Base-by-base conservation (phyloP, 2,888 invertebrate genomes). In the Protonemura montana region DNA sequence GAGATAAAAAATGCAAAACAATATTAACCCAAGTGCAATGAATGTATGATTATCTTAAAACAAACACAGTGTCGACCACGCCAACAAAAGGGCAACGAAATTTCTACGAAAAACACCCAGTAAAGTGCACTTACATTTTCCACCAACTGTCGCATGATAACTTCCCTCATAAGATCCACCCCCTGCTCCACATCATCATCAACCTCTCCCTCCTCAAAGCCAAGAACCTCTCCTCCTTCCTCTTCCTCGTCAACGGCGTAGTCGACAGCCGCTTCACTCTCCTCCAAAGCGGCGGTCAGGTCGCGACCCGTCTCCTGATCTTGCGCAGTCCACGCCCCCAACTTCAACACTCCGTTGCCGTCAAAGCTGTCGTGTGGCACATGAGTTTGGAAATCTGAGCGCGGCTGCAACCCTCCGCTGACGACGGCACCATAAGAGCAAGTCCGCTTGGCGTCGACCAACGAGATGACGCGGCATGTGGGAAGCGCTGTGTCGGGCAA, bases 361-460 rank as follows among this genome's bases (percentile, higher is more conserved):
- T 84, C 84, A n/a, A 84, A 84, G 76, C 84, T 84, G 84, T 84
- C 76, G 84, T 84, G 84, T 10, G 84, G 84, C 0, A 59, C 28
- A 21, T 84, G 84, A 21, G 59, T 3, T 7, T 76, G 28, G 29
- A 76, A 84, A 16, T 59, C 84, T 13, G 29, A 13, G 21, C 59
- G 28, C 28, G 76, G 26, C 84, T 42, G 27, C 28, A 10, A 27
- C 2, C 84, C 27, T 1, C 84, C 84, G 76, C 84, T 76, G 16
- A 84, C 84, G 27, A 76, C 27, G 0, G n/a, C 76, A 0, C 59
- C 84, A 3, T 76, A 76, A 0, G 84, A 84, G 16, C 59, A 42
- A 0, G 28, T 5, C 16, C 59, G 59, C 59, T 84, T 84, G 28
- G 59, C 84, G 26, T 84, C 76, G 76, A 84, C 29, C 76, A 84